Conservation (phyloP, 2,797 vertebrate genomes). For the Macropus fuliginosus region DNA sequence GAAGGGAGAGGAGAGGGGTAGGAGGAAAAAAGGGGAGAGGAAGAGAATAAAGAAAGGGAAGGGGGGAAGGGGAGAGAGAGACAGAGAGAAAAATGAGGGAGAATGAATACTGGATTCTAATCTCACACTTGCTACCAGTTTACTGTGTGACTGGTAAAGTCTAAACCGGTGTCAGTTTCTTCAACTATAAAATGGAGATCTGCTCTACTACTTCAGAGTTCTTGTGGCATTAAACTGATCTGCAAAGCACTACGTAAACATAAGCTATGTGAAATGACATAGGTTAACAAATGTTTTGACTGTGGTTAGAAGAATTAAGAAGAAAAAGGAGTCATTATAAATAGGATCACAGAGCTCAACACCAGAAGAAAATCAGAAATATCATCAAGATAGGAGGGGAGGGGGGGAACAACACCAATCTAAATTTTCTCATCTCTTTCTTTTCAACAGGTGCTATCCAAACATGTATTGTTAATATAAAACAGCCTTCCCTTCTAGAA, state of each 20-base stretch:
- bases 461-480: slow-evolving; percentile 76
- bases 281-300: background rate
- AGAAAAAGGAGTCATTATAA: background rate
- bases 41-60: too few species aligned
- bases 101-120: background rate
- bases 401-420: background rate
- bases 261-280: background rate
- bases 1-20: background rate
- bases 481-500: slow-evolving; percentile 76
- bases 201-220: background rate
- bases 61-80: background rate
- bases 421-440: slow-evolving; percentile 5
- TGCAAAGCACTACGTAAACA: background rate
- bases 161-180: background rate
- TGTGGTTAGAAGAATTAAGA: background rate
- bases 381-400: background rate
- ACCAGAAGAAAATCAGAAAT: background rate
- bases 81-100: background rate
- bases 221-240: background rate
- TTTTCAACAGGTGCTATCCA: slow-evolving; percentile 68
- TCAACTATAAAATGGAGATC: background rate
- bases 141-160: background rate
- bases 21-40: background rate
- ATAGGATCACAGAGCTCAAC: background rate
- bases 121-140: background rate